phyloP scores from a whole-genome alignment of 2,797 vertebrate species.

The Sebastes glaucus region DNA sequence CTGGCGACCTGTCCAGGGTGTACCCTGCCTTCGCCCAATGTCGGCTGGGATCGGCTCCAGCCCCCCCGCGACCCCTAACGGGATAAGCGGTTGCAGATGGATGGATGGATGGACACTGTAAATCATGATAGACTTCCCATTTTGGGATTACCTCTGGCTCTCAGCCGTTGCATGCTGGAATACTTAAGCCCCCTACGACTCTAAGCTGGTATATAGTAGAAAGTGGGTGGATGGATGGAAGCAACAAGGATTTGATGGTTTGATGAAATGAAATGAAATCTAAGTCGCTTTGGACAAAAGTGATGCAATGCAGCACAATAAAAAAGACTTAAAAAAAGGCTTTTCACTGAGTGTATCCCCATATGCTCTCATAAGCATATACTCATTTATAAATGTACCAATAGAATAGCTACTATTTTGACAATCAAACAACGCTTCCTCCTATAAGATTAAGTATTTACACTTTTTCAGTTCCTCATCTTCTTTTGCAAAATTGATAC shows the following conservation, averaged over 20 bases:
- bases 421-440: neutral
- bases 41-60: too few species aligned
- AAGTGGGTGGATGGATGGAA: neutral
- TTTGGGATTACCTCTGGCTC: too few species aligned
- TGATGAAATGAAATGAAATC: neutral
- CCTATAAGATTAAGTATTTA: neutral
- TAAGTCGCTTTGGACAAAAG: neutral
- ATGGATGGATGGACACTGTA: neutral
- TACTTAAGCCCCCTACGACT: neutral
- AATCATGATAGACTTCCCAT: neutral
- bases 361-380: neutral
- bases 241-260: neutral
- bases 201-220: neutral
- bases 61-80: too few species aligned
- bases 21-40: too few species aligned
- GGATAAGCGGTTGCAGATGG: too few species aligned
- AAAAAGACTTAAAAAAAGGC: neutral
- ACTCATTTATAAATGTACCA: neutral
- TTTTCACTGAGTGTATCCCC: neutral
- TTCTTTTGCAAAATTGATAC: neutral
- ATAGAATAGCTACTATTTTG: neutral
- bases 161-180: neutral
- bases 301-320: neutral
- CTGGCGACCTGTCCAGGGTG: too few species aligned
- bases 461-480: neutral